Evolutionary conservation across 2,113 vertebrate species (phyloP).

Genomic region (Caracal caracal): DNA sequence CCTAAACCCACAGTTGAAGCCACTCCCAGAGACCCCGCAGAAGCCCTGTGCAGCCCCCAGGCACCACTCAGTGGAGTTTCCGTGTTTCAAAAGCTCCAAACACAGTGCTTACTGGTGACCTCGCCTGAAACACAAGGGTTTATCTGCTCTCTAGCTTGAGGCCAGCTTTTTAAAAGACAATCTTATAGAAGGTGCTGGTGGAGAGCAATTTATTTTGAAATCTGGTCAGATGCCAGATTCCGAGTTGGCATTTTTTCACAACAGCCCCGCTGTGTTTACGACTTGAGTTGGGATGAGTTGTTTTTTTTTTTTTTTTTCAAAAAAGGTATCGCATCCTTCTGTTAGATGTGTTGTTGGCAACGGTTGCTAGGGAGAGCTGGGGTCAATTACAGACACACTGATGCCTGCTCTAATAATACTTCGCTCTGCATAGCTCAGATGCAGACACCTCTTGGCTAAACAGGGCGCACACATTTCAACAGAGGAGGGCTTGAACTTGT

Average conservation of each 20-base stretch:
- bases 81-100: not conserved
- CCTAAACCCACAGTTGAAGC: not conserved
- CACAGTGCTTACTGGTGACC: not conserved
- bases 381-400: slow-evolving; percentile 87
- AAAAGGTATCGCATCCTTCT: slow-evolving; percentile 87
- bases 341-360: slow-evolving; percentile 88
- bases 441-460: slow-evolving; percentile 88
- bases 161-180: slow-evolving; percentile 30
- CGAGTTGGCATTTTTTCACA: slow-evolving; percentile 30
- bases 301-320: slow-evolving; percentile 54
- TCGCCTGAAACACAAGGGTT: not conserved
- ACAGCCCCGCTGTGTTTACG: slow-evolving; percentile 60
- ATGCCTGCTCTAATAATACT: slow-evolving; percentile 90
- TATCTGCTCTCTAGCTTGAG: not conserved
- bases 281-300: not conserved
- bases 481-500: slow-evolving; percentile 84
- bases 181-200: slow-evolving; percentile 34
- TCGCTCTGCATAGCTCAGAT: slow-evolving; percentile 86
- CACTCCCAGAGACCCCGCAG: not conserved
- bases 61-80: not conserved
- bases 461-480: slow-evolving; percentile 84
- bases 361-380: slow-evolving; percentile 86
- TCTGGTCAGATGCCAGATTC: slow-evolving; percentile 19
- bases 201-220: slow-evolving; percentile 52
- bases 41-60: no score